Evolutionary conservation across 2,113 vertebrate species (phyloP), one percentile per base, ranked within the genome.

Genomic region (Tenrec ecaudatus): DNA sequence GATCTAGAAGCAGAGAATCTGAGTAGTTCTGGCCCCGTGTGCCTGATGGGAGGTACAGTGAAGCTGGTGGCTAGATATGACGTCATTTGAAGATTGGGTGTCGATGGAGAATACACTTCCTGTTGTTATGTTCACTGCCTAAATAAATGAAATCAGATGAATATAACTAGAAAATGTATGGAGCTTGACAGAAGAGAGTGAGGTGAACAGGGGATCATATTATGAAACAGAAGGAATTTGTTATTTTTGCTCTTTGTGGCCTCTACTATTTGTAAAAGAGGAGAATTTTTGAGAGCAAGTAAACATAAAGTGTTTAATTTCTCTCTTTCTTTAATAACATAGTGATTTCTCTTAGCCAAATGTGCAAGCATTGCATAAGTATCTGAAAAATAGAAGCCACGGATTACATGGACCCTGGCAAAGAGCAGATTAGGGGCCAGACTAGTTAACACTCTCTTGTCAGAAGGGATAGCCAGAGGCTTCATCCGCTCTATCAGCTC

Each of bases 281-380:
- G 23, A 57, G 47, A 81, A 36, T 16, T 40, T 36, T 79, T 76
- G 29, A 91, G 20, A 12, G 9, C 75, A 23, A 27, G 19, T 64
- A 62, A 87, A 6, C 38, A 86, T 69, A 87, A 82, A 86, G 8
- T 5, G 11, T 53, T 14, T 53, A 10, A 53, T 53, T 1, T 53
- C 47, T 53, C 1, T 14, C 47, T 53, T 53, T 53, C 31, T 9
- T n/a, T 87, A 82, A 90, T 92, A 83, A 36, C 29, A 73, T 76
- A 60, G 58, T 58, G 15, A 71, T 71, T 88, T 88, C 6, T 85
- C 57, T 85, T 95, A 93, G 69, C 86, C 33, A 86, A 77, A 62
- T 86, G 60, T 29, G 17, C 40, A 81, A 29, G 38, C 15, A 3
- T 43, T 73, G 36, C 40, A 19, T 84, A 93, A 23, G 4, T 80